Evolutionary conservation across 2,113 vertebrate species (phyloP).

Genomic region (Chaetodon auriga): DNA sequence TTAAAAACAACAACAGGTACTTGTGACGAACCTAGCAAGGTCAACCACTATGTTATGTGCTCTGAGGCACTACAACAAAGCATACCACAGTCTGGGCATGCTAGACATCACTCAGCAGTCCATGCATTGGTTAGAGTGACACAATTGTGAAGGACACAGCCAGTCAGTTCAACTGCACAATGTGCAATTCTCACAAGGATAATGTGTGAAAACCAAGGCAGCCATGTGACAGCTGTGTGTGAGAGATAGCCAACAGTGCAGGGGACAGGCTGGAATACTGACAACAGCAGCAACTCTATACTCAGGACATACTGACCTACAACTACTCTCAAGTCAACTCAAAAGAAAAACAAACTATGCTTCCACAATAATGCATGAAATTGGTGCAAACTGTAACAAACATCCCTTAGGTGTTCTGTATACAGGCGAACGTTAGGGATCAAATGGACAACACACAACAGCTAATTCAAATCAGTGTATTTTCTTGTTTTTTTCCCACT

Average conservation of each 20-base stretch:
- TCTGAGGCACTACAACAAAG: constrained; percentile 44
- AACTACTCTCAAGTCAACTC: constrained; percentile 7
- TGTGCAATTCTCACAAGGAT: constrained; percentile 24
- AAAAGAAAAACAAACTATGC: background rate
- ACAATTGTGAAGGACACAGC: constrained; percentile 36
- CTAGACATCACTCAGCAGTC: constrained; percentile 62
- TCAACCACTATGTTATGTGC: constrained; percentile 36
- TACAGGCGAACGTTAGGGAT: background rate
- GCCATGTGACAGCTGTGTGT: constrained; percentile 32
- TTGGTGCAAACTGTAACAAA: background rate
- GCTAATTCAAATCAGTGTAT: constrained; percentile 3
- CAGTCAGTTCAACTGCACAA: constrained; percentile 36
- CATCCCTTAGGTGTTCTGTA: background rate
- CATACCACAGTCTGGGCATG: constrained; percentile 62
- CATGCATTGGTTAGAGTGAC: constrained; percentile 75
- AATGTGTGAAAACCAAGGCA: constrained; percentile 33
- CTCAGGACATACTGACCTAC: constrained; percentile 6
- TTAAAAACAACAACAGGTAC: constrained; percentile 73
- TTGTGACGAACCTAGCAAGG: constrained; percentile 43
- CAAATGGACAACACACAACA: background rate
- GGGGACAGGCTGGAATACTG: constrained; percentile 14
- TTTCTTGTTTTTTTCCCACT: background rate
- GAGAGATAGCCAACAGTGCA: constrained; percentile 35
- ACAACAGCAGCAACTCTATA: background rate
- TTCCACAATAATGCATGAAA: background rate